Base-by-base conservation (phyloP, 2,113 vertebrate species). In the Hemicordylus capensis region DNA sequence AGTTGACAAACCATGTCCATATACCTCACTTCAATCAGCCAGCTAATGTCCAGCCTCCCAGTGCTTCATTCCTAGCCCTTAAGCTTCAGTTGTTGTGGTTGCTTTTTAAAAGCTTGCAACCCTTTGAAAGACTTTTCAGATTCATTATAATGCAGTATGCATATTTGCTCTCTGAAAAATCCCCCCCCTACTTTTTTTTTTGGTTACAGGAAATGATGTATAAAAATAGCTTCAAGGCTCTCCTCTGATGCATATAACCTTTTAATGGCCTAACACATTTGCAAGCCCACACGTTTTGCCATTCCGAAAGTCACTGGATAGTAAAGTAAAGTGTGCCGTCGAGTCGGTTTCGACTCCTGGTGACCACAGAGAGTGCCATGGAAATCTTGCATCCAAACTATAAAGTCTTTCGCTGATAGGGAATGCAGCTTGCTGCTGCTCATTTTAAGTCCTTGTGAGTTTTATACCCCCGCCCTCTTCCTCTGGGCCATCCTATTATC, bases 401-500 rank as follows among this genome's bases (percentile, higher is more conserved):
- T 79, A 86, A 76, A 0, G 34, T 75, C n/a, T 76, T 67, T 22
- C 1, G 31, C 66, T 75, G 59, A 44, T 81, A 39, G 42, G 67
- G 83, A 37, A 85, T 48, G 1, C 31, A 69, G 51, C 51, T 2
- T 73, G 64, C 42, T 74, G 64, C 42, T 74, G 39, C 91, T 87
- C 22, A 81, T 72, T 88, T 76, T 67, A 85, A 91, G 44, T 20
- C 42, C 56, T 85, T 4, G 5, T 37, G 66, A 31, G 10, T 72
- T 79, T 39, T 63, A 61, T 26, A 72, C 42, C 75, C 73, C 64
- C 51, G 48, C 39, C 20, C 44, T n/a, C 42, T 59, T 46, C n/a
- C 17, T 24, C 19, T 28, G 17, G n/a, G 66, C 76, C 78, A 88
- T 58, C 67, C 69, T 91, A 90, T 80, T 88, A 91, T 70, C 81